Evolutionary conservation across 2,797 vertebrate genomes (phyloP).

Genomic region (Myoxocephalus aenaeus): DNA sequence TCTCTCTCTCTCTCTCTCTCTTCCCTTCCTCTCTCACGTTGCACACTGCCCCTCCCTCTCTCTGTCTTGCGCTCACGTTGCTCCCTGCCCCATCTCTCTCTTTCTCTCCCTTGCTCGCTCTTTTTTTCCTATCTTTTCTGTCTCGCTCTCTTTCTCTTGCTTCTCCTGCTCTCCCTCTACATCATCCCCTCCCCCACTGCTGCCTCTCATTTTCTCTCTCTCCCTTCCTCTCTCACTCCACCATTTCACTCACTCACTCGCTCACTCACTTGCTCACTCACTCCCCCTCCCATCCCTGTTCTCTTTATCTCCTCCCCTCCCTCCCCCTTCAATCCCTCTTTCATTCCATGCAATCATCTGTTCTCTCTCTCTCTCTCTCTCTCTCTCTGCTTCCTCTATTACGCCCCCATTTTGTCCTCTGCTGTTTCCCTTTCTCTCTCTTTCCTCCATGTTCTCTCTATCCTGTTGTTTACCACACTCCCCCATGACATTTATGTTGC

Average conservation of each 20-base stretch:
- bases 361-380: slow-evolving; percentile 66
- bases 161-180: slow-evolving; percentile 56
- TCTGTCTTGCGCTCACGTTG: slow-evolving; percentile 45
- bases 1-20: slow-evolving; percentile 40
- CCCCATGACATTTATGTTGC: slow-evolving; percentile 60
- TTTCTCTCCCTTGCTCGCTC: slow-evolving; percentile 18
- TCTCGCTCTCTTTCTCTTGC: slow-evolving; percentile 31
- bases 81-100: slow-evolving; percentile 42
- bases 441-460: slow-evolving; percentile 80
- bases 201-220: slow-evolving; percentile 69
- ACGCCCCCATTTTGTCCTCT: slow-evolving; percentile 83
- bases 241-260: slow-evolving; percentile 63
- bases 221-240: slow-evolving; percentile 59
- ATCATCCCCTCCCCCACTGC: slow-evolving; percentile 75
- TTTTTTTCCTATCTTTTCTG: slow-evolving; percentile 17
- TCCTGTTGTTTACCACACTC: slow-evolving; percentile 71
- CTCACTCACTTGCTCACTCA: slow-evolving; percentile 62
- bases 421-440: slow-evolving; percentile 68
- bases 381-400: slow-evolving; percentile 73
- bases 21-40: slow-evolving; percentile 17
- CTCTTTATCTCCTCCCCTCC: slow-evolving; percentile 76
- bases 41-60: slow-evolving; percentile 14
- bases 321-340: slow-evolving; percentile 78
- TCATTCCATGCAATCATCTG: slow-evolving; percentile 82
- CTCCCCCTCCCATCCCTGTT: slow-evolving; percentile 66